These are phyloP conservation scores for Stercorarius parasiticus DNA, from an alignment of 2,113 vertebrate species.

Conservation along the genomic window DNA sequence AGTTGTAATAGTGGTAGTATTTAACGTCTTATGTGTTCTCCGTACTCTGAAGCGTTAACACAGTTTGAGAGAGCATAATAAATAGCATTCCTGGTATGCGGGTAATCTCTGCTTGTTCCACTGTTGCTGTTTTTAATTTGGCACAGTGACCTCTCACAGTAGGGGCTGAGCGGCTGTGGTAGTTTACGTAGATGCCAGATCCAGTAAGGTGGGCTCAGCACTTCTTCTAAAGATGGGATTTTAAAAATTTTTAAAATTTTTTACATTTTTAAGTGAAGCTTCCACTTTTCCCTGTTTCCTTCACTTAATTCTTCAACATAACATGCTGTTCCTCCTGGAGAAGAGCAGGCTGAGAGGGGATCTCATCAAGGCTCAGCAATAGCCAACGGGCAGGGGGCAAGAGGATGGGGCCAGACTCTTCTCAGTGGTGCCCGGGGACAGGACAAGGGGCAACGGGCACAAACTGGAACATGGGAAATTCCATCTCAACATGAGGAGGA, in stretches of 20 bases:
- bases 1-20: too few species aligned
- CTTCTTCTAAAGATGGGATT: background rate
- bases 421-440: too few species aligned
- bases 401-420: too few species aligned
- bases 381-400: too few species aligned
- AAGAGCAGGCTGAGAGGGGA: too few species aligned
- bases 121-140: background rate
- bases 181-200: rapidly evolving
- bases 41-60: background rate
- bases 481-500: too few species aligned
- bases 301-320: background rate
- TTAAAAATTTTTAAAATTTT: too few species aligned
- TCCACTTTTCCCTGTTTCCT: background rate
- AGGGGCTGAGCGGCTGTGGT: background rate
- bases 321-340: background rate
- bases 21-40: rapidly evolving
- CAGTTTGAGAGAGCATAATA: background rate
- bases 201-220: background rate
- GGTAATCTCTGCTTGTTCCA: background rate
- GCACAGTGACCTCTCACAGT: background rate
- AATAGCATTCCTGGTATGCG: background rate
- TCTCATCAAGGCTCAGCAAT: too few species aligned
- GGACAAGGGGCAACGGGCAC: too few species aligned
- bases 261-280: background rate
- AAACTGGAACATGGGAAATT: too few species aligned